Conservation (phyloP, 2,888 invertebrate species). For the Coronaproctus castanopsis region DNA sequence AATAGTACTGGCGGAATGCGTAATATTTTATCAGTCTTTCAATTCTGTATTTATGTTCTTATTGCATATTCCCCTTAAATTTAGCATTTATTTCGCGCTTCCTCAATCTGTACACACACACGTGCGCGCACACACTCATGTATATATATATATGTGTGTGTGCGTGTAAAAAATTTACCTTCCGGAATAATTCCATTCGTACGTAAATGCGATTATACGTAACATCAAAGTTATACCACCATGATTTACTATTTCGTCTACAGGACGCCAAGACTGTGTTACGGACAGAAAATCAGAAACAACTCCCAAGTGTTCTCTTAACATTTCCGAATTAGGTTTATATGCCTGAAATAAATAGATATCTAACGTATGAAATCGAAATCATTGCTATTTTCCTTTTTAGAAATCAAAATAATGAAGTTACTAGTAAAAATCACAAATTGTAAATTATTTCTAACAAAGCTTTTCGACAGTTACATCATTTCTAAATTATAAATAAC, state of each 20-base stretch:
- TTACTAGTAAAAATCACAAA: background rate
- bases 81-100: no score
- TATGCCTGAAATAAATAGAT: slow-evolving; percentile 26
- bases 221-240: slow-evolving; percentile 64
- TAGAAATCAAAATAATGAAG: no score
- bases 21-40: no score
- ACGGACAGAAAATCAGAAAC: slow-evolving; percentile 55
- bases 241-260: slow-evolving; percentile 63
- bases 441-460: background rate
- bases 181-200: slow-evolving; percentile 81
- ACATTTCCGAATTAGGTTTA: slow-evolving; percentile 46
- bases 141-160: no score
- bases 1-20: no score
- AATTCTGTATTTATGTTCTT: no score
- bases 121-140: no score
- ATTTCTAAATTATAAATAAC: background rate
- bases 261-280: slow-evolving; percentile 55
- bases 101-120: no score
- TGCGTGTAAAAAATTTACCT: slow-evolving; percentile 36
- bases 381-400: no score
- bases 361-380: no score
- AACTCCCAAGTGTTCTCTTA: slow-evolving; percentile 66
- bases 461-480: background rate
- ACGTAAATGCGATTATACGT: slow-evolving; percentile 69
- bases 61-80: no score